Conservation (phyloP, 2,888 invertebrate species). For the Mythimna ferrago region DNA sequence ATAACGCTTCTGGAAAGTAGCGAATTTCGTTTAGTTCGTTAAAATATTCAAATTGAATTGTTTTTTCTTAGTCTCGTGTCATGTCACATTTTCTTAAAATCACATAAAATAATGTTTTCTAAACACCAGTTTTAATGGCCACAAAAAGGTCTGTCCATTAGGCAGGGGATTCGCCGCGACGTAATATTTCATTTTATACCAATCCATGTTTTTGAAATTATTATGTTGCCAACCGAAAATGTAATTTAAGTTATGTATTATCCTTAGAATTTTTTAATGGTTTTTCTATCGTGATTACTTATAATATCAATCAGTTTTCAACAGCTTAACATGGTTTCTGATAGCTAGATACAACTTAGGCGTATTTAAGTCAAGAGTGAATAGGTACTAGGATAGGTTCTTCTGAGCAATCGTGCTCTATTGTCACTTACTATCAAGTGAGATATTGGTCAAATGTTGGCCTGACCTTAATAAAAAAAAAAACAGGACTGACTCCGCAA, state of each 20-base stretch:
- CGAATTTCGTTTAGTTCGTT: background rate
- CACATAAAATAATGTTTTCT: background rate
- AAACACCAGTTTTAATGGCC: conserved; percentile 54
- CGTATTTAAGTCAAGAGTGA: too few species aligned
- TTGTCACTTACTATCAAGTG: too few species aligned
- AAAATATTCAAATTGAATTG: background rate
- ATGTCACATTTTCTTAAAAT: too few species aligned
- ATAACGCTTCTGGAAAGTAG: too few species aligned
- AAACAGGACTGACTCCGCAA: too few species aligned
- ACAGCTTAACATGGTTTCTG: too few species aligned
- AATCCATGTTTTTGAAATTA: conserved; percentile 59
- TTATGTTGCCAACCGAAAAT: conserved; percentile 49
- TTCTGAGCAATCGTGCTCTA: too few species aligned
- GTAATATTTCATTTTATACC: conserved; percentile 70
- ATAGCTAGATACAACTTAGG: too few species aligned
- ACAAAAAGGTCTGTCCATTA: conserved; percentile 69
- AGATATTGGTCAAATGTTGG: too few species aligned
- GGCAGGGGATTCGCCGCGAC: conserved; percentile 62
- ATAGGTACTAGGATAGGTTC: too few species aligned
- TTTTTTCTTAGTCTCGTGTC: background rate
- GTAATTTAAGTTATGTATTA: conserved; percentile 34
- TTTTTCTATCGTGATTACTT: background rate
- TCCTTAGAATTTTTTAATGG: conserved; percentile 13
- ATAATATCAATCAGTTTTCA: background rate
- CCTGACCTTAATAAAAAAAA: too few species aligned